A percentile compares a stretch with the other conserved stretches of the same genome.
These are phyloP conservation scores for Cerastoderma edule DNA, from an alignment of 2,888 invertebrate species.

Conservation along the genomic window DNA sequence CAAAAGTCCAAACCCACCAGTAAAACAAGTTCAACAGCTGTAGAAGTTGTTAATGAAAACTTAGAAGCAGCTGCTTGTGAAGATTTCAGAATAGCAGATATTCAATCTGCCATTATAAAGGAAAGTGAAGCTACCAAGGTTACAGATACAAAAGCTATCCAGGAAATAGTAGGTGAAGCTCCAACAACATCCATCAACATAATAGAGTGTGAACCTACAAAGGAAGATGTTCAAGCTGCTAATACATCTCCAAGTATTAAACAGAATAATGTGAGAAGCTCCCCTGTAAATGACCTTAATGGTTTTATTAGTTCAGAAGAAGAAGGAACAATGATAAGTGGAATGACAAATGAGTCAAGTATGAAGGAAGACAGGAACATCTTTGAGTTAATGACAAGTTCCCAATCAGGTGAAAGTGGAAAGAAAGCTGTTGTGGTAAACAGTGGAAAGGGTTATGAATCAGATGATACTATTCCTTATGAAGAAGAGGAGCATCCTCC, in stretches of 20 bases:
- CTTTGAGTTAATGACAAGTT: background rate
- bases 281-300: no score
- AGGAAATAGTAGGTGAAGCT: no score
- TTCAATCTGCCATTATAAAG: background rate
- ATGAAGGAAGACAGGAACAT: slow-evolving; percentile 12
- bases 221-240: background rate
- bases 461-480: background rate
- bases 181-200: no score
- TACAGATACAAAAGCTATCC: no score
- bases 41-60: background rate
- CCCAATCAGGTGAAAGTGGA: background rate
- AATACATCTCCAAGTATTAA: background rate
- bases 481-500: slow-evolving; percentile 17
- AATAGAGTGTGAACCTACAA: no score
- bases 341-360: no score
- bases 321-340: no score
- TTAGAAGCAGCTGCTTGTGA: background rate
- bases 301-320: background rate
- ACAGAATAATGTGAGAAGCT: no score
- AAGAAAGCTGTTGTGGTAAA: background rate
- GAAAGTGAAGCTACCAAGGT: background rate
- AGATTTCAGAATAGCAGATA: no score
- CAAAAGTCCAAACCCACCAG: background rate
- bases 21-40: background rate
- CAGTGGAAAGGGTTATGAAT: background rate